Conservation (phyloP, 2,113 vertebrate species). For the Corythornis vintsioides region DNA sequence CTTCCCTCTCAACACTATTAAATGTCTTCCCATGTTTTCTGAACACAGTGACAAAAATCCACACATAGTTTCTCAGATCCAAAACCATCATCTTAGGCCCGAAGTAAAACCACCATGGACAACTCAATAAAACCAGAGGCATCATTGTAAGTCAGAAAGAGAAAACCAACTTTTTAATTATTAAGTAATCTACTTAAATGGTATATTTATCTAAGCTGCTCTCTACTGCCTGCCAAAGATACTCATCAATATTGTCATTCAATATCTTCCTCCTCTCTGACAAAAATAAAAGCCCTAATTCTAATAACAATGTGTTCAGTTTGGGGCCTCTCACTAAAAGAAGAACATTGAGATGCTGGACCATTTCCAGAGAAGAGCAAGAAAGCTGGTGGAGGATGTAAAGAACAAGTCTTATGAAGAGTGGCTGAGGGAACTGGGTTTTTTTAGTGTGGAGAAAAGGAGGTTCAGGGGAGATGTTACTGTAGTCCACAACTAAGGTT, state of each 20-base stretch:
- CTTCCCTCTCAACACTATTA: not conserved
- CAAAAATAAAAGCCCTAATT: not conserved
- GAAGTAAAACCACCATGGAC: not conserved
- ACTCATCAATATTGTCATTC: not conserved
- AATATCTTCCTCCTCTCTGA: not conserved
- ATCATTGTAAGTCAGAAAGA: not conserved
- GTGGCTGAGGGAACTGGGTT: fast-evolving
- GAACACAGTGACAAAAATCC: not conserved
- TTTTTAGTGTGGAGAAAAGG: not conserved
- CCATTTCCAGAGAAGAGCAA: not conserved
- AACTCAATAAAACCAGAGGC: not conserved
- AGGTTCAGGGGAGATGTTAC: not conserved
- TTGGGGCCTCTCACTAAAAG: not conserved
- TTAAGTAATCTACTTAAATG: not conserved
- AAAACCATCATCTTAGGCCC: not conserved
- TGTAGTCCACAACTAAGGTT: not conserved
- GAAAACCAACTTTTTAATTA: not conserved
- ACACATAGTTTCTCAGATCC: not conserved
- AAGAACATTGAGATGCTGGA: not conserved
- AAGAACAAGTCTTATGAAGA: not conserved
- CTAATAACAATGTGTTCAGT: not conserved
- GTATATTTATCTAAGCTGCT: not conserved
- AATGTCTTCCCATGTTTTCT: not conserved
- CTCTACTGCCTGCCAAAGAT: not conserved
- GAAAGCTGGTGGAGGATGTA: not conserved